These are phyloP conservation scores for Anhinga rufa DNA, from an alignment of 2,113 vertebrate species.

Conservation along the genomic window DNA sequence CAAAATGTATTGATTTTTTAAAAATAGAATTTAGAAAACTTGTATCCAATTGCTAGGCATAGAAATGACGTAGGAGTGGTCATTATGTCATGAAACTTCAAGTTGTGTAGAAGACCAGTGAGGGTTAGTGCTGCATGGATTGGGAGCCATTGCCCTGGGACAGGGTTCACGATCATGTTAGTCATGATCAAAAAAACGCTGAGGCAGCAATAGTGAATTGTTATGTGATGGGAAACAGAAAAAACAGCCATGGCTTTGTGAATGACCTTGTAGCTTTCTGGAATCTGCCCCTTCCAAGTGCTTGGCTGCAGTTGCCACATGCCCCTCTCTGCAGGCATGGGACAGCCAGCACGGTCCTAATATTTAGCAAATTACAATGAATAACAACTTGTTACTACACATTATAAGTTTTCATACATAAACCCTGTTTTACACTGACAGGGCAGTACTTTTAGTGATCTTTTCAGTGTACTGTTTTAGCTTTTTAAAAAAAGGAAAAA, in stretches of 20 bases:
- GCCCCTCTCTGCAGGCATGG: neutral
- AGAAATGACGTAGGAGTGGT: neutral
- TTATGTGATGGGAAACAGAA: neutral
- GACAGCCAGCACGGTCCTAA: neutral
- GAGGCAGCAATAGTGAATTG: neutral
- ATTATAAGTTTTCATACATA: neutral
- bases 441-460: neutral
- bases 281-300: neutral
- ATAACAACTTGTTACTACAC: neutral
- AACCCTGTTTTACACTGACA: neutral
- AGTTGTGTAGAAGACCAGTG: neutral
- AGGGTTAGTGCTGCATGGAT: neutral
- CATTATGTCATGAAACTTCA: neutral
- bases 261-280: neutral
- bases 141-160: neutral
- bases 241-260: neutral
- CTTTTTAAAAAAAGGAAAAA: neutral
- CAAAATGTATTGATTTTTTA: neutral
- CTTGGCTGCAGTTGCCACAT: neutral
- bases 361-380: neutral
- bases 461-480: neutral
- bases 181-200: neutral
- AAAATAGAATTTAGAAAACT: neutral
- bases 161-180: neutral
- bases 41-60: neutral